Evolutionary conservation across 2,888 invertebrate species (phyloP).

Genomic region (Melieria picta): DNA sequence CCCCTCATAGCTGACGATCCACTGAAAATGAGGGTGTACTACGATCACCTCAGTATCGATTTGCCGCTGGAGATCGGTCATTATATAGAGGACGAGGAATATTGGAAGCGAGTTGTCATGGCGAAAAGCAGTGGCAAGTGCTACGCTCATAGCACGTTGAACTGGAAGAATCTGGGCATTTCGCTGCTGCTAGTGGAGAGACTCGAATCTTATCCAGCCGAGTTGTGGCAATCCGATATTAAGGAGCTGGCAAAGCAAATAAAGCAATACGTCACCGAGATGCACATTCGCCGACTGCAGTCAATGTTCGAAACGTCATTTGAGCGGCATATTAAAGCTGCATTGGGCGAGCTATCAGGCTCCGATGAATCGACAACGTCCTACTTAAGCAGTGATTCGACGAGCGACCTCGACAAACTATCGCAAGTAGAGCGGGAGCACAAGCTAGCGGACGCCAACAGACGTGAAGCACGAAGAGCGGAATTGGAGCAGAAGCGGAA

Average conservation of each 20-base stretch:
- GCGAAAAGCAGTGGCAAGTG: slow-evolving; percentile 49
- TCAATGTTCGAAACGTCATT: slow-evolving; percentile 50
- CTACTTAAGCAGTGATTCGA: not conserved
- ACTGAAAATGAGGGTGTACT: slow-evolving; percentile 49
- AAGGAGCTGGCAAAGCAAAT: slow-evolving; percentile 44
- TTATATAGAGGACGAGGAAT: slow-evolving; percentile 49
- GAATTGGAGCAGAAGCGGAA: not conserved
- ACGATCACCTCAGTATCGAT: slow-evolving; percentile 51
- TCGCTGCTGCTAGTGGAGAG: slow-evolving; percentile 54
- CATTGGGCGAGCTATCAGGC: not conserved
- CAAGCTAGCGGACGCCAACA: no score
- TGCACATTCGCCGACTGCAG: slow-evolving; percentile 55
- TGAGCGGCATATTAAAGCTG: slow-evolving; percentile 38
- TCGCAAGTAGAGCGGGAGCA: no score
- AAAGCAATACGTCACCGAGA: slow-evolving; percentile 45
- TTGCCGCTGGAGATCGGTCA: slow-evolving; percentile 53
- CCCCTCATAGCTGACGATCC: slow-evolving; percentile 42
- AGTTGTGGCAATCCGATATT: slow-evolving; percentile 53
- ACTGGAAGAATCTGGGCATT: slow-evolving; percentile 53
- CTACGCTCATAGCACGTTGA: slow-evolving; percentile 44
- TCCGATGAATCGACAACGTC: not conserved
- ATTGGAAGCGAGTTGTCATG: slow-evolving; percentile 57
- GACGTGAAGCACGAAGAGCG: not conserved
- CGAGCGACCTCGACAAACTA: no score
- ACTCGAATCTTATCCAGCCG: slow-evolving; percentile 52